Conservation (phyloP, 2,888 invertebrate genomes). For the Hemistola chrysoprasaria region DNA sequence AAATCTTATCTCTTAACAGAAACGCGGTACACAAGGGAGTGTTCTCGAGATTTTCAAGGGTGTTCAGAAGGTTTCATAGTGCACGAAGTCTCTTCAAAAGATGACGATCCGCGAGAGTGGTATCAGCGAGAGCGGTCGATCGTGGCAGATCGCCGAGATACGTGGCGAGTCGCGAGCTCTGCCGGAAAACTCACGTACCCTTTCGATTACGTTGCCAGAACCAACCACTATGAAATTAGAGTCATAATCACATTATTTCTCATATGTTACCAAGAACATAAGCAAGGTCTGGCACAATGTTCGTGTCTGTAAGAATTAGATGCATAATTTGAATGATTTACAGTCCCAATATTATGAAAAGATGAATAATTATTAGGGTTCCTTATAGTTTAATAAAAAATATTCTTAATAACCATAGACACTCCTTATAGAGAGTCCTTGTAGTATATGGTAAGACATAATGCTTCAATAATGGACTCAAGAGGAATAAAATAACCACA, state of each 20-base stretch:
- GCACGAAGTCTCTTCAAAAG: conserved; percentile 47
- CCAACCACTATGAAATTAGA: conserved; percentile 21
- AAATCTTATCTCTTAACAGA: conserved; percentile 3
- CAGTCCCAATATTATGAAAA: too few relatives aligned
- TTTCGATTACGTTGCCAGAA: conserved; percentile 22
- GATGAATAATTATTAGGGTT: too few relatives aligned
- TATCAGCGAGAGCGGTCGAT: conserved; percentile 42
- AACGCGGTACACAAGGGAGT: conserved; percentile 2
- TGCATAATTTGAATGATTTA: too few relatives aligned
- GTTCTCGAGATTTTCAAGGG: conserved; percentile 8
- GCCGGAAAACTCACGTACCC: too few relatives aligned
- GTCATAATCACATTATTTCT: conserved; percentile 26
- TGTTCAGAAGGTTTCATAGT: conserved; percentile 25
- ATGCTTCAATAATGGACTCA: conserved; percentile 21
- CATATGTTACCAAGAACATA: neutral
- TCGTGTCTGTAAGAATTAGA: too few relatives aligned
- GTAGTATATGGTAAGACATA: conserved; percentile 51
- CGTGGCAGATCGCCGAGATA: conserved; percentile 66
- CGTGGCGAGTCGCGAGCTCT: conserved; percentile 50
- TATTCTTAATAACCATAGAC: too few relatives aligned
- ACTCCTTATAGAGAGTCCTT: conserved; percentile 54
- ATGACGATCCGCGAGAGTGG: conserved; percentile 53
- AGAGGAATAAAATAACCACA: conserved; percentile 24
- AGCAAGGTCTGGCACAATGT: too few relatives aligned
- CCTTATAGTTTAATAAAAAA: too few relatives aligned